Evolutionary conservation across 2,888 invertebrate genomes (phyloP).

Genomic region (Polydrusus tereticollis): DNA sequence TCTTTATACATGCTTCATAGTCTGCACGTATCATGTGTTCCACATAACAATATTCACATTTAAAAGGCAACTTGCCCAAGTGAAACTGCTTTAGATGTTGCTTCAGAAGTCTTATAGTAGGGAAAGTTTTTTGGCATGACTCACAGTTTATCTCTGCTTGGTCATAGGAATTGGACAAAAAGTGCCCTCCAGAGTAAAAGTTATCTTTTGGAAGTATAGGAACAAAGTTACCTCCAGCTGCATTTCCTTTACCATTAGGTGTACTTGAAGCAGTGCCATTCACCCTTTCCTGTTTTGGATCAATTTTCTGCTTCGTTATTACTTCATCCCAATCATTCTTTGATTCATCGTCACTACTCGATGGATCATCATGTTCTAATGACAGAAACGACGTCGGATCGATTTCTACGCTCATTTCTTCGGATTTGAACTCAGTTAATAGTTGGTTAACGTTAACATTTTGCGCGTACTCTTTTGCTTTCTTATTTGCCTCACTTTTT

Average conservation of each 20-base stretch:
- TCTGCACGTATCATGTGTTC: conserved; percentile 59
- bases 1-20: conserved; percentile 58
- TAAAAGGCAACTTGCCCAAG: conserved; percentile 61
- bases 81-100: conserved; percentile 62
- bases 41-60: conserved; percentile 60
- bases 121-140: conserved; percentile 59
- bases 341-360: conserved; percentile 35
- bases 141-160: conserved; percentile 57
- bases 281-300: conserved; percentile 49
- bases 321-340: conserved; percentile 62
- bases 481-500: conserved; percentile 44
- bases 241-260: conserved; percentile 52
- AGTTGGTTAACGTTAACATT: conserved; percentile 57
- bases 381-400: conserved; percentile 62
- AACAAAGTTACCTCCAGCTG: conserved; percentile 49
- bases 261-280: conserved; percentile 52
- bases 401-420: conserved; percentile 65
- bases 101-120: conserved; percentile 58
- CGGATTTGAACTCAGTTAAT: conserved; percentile 60
- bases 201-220: conserved; percentile 56
- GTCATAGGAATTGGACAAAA: conserved; percentile 56
- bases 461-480: conserved; percentile 45
- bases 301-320: conserved; percentile 58
- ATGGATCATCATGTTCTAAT: conserved; percentile 53
- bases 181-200: conserved; percentile 60